Conservation (phyloP, 1,140 invertebrate genomes). For the Spodoptera litura region DNA sequence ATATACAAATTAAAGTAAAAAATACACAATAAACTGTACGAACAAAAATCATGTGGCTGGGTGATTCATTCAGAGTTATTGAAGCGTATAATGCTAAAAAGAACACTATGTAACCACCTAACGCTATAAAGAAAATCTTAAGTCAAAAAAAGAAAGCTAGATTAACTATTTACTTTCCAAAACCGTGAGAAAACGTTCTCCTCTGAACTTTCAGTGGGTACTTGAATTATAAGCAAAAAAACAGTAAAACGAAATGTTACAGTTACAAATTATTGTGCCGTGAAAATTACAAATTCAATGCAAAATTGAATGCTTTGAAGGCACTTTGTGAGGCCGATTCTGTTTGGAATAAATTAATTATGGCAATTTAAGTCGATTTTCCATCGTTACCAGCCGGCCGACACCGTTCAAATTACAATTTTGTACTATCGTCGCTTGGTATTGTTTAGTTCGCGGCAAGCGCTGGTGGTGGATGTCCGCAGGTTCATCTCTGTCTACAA, state of each 20-base stretch:
- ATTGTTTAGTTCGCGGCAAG: constrained; percentile 58
- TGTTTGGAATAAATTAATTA: constrained; percentile 85
- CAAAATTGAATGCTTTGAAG: constrained; percentile 80
- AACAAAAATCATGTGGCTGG: constrained; percentile 11
- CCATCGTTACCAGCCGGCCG: constrained; percentile 65
- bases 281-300: constrained; percentile 84
- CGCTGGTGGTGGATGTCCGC: constrained; percentile 37
- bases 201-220: constrained; percentile 60
- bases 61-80: constrained; percentile 37
- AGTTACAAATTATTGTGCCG: constrained; percentile 85
- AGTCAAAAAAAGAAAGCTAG: constrained; percentile 75
- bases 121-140: constrained; percentile 52
- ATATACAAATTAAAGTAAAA: constrained; percentile 25
- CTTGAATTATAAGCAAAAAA: constrained; percentile 63
- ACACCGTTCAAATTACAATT: constrained; percentile 78
- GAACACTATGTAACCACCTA: constrained; percentile 21
- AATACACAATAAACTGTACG: constrained; percentile 52
- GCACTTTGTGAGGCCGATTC: constrained; percentile 74
- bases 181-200: constrained; percentile 79
- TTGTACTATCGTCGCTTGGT: constrained; percentile 58
- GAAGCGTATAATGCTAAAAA: constrained; percentile 64
- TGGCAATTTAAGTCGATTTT: constrained; percentile 78
- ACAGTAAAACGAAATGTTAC: constrained; percentile 75
- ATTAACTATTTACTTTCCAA: constrained; percentile 71
- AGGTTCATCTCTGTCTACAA: not conserved